Conservation (phyloP, 2,797 vertebrate species). For the Sebastes minor region DNA sequence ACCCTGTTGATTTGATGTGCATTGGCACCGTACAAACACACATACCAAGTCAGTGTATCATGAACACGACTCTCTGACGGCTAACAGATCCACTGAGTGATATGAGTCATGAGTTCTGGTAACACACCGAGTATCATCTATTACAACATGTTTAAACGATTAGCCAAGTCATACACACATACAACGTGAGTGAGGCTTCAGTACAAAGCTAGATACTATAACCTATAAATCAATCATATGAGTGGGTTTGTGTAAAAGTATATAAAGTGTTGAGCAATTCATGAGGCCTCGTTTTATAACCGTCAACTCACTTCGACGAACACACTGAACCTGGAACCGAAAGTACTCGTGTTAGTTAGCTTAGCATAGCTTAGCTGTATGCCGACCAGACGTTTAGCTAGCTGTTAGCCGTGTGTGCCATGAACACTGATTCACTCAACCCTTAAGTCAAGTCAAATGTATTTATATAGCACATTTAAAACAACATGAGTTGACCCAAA, state of each 20-base stretch:
- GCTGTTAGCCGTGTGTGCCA: background rate
- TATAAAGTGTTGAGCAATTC: constrained; percentile 24
- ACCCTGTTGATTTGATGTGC: background rate
- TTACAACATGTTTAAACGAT: background rate
- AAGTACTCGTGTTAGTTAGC: constrained; percentile 32
- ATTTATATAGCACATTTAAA: no score
- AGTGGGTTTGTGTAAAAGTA: background rate
- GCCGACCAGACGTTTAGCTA: background rate
- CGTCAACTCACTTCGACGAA: constrained; percentile 10
- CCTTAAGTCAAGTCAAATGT: no score
- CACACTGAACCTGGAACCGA: constrained; percentile 23
- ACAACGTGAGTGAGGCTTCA: no score
- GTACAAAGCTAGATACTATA: rapidly evolving
- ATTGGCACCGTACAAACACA: constrained; percentile 2
- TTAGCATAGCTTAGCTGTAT: background rate
- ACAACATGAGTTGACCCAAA: no score
- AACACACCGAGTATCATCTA: background rate
- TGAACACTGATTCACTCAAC: background rate
- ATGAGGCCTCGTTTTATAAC: constrained; percentile 39
- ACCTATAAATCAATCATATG: background rate
- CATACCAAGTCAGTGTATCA: constrained; percentile 64
- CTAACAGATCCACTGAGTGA: background rate
- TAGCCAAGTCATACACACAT: background rate
- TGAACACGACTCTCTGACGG: constrained; percentile 8
- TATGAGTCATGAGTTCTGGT: constrained; percentile 60